Percentiles rank a stretch among this genome's conserved stretches.
Evolutionary conservation across 2,113 vertebrate genomes (phyloP).

Genomic region (Chlorodrepanis virens): DNA sequence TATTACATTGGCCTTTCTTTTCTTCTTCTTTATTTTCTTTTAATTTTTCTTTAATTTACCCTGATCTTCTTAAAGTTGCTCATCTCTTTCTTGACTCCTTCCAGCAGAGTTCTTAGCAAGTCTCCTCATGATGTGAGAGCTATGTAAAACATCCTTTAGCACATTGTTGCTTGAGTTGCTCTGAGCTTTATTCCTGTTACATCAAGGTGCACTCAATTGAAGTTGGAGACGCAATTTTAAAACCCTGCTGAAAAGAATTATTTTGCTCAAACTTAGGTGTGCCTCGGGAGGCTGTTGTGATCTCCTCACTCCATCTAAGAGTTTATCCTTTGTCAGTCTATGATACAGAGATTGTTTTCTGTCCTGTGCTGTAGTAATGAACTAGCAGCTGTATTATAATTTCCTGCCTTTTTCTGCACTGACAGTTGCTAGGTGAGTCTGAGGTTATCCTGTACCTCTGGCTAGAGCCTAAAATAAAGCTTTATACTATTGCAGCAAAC

Average conservation of each 20-base stretch:
- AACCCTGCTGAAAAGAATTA: background rate
- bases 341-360: background rate
- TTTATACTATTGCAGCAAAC: background rate
- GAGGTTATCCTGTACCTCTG: background rate
- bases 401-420: background rate
- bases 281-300: background rate
- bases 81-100: slow-evolving; percentile 10
- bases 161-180: background rate
- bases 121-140: slow-evolving; percentile 3
- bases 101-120: slow-evolving; percentile 6
- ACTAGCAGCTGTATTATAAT: background rate
- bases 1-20: slow-evolving; percentile 37
- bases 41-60: slow-evolving; percentile 37
- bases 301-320: background rate
- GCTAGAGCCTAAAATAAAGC: background rate
- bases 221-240: background rate
- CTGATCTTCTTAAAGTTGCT: slow-evolving; percentile 32
- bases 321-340: background rate
- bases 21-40: background rate
- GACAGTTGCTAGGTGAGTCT: background rate
- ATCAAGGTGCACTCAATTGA: background rate
- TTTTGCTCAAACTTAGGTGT: background rate
- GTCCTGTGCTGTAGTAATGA: background rate
- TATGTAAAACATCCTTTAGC: slow-evolving; percentile 25
- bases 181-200: background rate